These are phyloP conservation scores for Sylvilagus bachmani DNA, from an alignment of 2,113 vertebrate genomes.

Conservation along the genomic window DNA sequence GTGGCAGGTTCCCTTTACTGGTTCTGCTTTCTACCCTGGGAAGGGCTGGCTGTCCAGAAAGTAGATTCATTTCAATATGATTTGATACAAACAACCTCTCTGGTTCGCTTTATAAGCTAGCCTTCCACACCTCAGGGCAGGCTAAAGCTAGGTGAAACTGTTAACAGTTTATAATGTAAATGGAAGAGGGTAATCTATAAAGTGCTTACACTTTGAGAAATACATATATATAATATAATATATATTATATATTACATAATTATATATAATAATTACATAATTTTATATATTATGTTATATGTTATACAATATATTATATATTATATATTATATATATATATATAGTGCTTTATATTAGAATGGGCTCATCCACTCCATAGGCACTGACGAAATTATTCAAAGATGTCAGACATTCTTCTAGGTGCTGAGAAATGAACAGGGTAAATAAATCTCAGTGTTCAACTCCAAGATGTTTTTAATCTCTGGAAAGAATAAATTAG, in stretches of 20 bases:
- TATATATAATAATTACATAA: too few species aligned
- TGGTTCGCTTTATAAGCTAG: slow-evolving; percentile 23
- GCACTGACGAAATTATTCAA: slow-evolving; percentile 14
- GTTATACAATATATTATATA: too few species aligned
- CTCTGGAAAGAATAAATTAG: slow-evolving; percentile 37
- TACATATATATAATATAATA: too few species aligned
- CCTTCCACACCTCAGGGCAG: slow-evolving; percentile 12
- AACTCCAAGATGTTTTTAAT: slow-evolving; percentile 42
- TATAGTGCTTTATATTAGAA: slow-evolving; percentile 23
- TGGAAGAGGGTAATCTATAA: slow-evolving; percentile 1
- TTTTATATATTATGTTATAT: background rate
- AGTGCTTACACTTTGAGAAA: slow-evolving; percentile 11
- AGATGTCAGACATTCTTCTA: background rate
- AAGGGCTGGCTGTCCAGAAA: background rate
- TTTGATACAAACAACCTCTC: slow-evolving; percentile 42
- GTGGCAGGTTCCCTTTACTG: background rate
- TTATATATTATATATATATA: too few species aligned
- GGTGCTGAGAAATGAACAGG: slow-evolving; percentile 47
- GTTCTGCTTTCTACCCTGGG: background rate
- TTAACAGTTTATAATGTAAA: slow-evolving; percentile 13
- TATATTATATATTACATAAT: too few species aligned
- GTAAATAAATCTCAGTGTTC: slow-evolving; percentile 36
- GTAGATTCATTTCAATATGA: slow-evolving; percentile 23
- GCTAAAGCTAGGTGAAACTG: background rate
- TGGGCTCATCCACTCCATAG: slow-evolving; percentile 9